phyloP scores from a whole-genome alignment of 2,888 invertebrate genomes.

The Cecidostiba fungosa region DNA sequence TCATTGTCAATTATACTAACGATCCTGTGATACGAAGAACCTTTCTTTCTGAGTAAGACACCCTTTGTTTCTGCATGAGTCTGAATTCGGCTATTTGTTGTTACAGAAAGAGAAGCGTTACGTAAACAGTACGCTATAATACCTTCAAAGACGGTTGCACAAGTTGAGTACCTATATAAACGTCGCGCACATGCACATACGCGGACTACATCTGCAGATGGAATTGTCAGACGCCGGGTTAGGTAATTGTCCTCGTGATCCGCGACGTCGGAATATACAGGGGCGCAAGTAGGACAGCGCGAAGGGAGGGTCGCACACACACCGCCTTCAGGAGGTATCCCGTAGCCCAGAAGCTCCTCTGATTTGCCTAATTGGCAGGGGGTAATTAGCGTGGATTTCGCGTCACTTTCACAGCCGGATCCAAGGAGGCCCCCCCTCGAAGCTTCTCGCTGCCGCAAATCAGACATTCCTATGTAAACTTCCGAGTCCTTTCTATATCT shows the following conservation, averaged over 20 bases:
- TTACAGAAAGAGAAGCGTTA: neutral
- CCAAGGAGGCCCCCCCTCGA: conserved; percentile 41
- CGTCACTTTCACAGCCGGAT: conserved; percentile 69
- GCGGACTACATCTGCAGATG: neutral
- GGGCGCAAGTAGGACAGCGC: neutral
- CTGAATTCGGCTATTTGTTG: neutral
- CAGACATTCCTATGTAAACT: conserved; percentile 78
- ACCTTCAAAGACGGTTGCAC: conserved; percentile 12
- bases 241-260: conserved; percentile 62
- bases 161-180: neutral
- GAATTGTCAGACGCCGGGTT: conserved; percentile 46
- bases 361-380: conserved; percentile 72
- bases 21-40: neutral
- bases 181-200: neutral
- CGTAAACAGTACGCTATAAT: neutral
- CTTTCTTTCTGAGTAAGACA: too few species aligned
- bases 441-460: conserved; percentile 67
- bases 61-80: too few species aligned
- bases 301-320: conserved; percentile 6
- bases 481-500: conserved; percentile 55
- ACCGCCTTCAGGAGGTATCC: conserved; percentile 47
- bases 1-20: neutral
- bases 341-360: conserved; percentile 17
- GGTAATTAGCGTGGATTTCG: conserved; percentile 73
- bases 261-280: neutral